Percentiles rank a stretch among this genome's conserved stretches.
phyloP scores from a whole-genome alignment of 2,797 vertebrate species.

The Rhyacichthys aspro region DNA sequence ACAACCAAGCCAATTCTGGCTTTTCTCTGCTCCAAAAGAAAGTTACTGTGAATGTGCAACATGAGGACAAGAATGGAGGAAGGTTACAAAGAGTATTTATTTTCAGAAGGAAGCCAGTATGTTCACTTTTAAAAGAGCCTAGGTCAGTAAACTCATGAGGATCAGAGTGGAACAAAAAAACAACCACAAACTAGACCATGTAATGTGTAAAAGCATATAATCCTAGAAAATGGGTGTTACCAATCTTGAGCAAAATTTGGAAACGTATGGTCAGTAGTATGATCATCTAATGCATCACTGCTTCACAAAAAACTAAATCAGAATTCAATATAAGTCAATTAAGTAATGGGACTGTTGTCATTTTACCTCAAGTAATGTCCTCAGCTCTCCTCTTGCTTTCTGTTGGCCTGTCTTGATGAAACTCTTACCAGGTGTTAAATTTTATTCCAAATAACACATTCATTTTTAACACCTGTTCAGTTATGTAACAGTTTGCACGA shows the following conservation, averaged over 20 bases:
- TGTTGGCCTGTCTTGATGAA: not conserved
- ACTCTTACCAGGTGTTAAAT: not conserved
- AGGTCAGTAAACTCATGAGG: not conserved
- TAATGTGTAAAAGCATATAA: too few species aligned
- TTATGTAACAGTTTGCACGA: not conserved
- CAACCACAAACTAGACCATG: too few species aligned
- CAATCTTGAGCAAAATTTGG: too few species aligned
- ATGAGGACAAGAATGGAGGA: constrained; percentile 12
- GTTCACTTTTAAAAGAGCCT: not conserved
- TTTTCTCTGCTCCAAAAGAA: constrained; percentile 40
- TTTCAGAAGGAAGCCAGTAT: not conserved
- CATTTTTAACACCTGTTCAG: not conserved
- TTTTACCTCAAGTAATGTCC: constrained; percentile 10
- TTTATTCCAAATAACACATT: not conserved
- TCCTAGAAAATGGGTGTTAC: too few species aligned
- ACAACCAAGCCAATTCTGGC: constrained; percentile 20
- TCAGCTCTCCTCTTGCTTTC: not conserved
- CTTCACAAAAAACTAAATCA: too few species aligned
- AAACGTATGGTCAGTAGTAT: too few species aligned
- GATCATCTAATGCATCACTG: too few species aligned
- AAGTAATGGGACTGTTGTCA: too few species aligned
- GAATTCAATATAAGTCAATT: too few species aligned
- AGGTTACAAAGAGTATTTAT: constrained; percentile 11
- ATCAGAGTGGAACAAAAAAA: not conserved
- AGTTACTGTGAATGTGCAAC: constrained; percentile 14